Evolutionary conservation across 1,140 invertebrate species (phyloP).

Genomic region (Chelonus insularis): DNA sequence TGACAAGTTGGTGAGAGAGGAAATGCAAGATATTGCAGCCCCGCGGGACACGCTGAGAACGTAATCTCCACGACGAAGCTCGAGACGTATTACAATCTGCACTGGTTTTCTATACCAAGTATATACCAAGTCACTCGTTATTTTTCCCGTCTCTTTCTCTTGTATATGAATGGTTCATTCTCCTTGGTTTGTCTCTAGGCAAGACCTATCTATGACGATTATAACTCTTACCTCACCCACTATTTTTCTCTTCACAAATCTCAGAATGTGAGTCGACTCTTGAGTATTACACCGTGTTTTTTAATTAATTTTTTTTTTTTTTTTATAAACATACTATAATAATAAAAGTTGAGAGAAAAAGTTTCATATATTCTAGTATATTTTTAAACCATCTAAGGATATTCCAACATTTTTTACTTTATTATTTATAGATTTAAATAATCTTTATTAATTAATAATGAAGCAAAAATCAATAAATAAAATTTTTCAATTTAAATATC

Average conservation of each 20-base stretch:
- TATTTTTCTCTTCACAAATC: neutral
- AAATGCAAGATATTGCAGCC: slow-evolving; percentile 61
- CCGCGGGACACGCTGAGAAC: slow-evolving; percentile 56
- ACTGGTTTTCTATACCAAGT: slow-evolving; percentile 41
- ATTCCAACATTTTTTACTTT: no score
- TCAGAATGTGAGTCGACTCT: slow-evolving; percentile 44
- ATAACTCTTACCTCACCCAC: neutral
- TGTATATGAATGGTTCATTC: slow-evolving; percentile 52
- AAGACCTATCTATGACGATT: slow-evolving; percentile 35
- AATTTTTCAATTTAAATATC: no score
- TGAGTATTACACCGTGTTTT: no score
- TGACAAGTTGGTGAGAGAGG: slow-evolving; percentile 22
- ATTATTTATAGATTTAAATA: no score
- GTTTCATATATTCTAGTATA: no score
- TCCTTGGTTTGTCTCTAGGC: slow-evolving; percentile 56
- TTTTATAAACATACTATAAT: slow-evolving; percentile 7
- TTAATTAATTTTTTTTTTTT: slow-evolving; percentile 16
- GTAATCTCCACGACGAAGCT: slow-evolving; percentile 56
- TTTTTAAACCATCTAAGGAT: no score
- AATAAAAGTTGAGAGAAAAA: no score
- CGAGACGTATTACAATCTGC: slow-evolving; percentile 57
- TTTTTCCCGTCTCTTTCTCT: slow-evolving; percentile 23
- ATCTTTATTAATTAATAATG: no score
- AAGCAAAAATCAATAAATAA: no score
- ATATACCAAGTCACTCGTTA: slow-evolving; percentile 20